Conservation (phyloP, 2,113 vertebrate genomes). For the Numenius arquata region DNA sequence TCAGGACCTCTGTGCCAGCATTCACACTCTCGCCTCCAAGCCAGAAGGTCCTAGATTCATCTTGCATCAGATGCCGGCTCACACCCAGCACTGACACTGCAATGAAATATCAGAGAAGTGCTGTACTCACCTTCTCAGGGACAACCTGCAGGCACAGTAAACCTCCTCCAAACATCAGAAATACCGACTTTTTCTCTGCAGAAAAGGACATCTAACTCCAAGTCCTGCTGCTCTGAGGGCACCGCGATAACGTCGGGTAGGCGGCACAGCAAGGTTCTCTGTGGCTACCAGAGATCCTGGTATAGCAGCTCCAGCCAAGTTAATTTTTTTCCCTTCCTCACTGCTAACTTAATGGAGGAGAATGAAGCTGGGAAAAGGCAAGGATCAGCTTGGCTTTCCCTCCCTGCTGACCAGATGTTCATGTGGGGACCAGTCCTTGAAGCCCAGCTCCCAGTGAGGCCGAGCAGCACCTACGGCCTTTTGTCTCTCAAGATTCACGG, state of each 20-base stretch:
- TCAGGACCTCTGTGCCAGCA: neutral
- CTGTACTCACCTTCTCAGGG: neutral
- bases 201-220: neutral
- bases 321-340: neutral
- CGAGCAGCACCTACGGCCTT: neutral
- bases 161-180: neutral
- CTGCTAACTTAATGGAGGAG: neutral
- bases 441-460: neutral
- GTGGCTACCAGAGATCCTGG: neutral
- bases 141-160: neutral
- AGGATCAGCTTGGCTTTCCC: neutral
- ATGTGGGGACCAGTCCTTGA: neutral
- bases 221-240: neutral
- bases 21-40: neutral
- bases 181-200: neutral
- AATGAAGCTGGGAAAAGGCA: neutral
- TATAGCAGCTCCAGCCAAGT: neutral
- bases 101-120: neutral
- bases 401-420: neutral
- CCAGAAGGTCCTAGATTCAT: neutral
- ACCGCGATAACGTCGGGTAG: neutral
- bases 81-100: neutral
- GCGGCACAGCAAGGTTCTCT: neutral
- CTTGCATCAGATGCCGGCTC: neutral
- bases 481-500: neutral